Percentiles rank a stretch among this genome's conserved stretches.
These are phyloP conservation scores for Pharmacophagus antenor DNA, from an alignment of 2,888 invertebrate species.

Conservation along the genomic window DNA sequence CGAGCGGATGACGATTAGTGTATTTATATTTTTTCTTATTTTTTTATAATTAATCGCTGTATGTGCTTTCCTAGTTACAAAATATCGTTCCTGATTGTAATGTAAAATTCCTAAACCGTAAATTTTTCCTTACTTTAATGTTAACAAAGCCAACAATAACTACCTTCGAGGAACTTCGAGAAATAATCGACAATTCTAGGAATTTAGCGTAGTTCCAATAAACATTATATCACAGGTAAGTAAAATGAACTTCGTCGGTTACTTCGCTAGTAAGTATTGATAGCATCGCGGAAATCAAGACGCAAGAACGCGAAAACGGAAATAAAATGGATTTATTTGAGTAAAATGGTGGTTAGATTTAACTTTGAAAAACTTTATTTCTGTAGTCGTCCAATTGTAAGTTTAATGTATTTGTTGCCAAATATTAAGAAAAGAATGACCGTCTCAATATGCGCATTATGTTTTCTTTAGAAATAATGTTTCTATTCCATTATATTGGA, in stretches of 20 bases:
- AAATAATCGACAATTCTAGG: not conserved
- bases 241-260: constrained; percentile 5
- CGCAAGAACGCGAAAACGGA: not conserved
- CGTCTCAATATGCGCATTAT: no score
- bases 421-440: no score
- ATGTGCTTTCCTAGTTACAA: no score
- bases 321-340: constrained; percentile 1
- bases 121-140: not conserved
- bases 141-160: not conserved
- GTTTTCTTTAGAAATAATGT: no score
- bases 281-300: constrained; percentile 1
- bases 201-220: constrained; percentile 2
- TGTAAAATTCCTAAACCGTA: not conserved
- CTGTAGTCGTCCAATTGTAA: no score
- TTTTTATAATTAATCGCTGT: no score
- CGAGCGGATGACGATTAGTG: no score
- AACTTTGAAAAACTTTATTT: not conserved
- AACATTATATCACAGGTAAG: constrained; percentile 5
- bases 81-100: no score
- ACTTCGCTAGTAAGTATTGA: constrained; percentile 5
- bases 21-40: no score
- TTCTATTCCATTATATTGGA: no score
- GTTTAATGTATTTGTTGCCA: no score
- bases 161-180: not conserved
- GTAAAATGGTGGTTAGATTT: not conserved